Base-by-base conservation (phyloP, 2,888 invertebrate genomes). In the Oxyscelio sp. region DNA sequence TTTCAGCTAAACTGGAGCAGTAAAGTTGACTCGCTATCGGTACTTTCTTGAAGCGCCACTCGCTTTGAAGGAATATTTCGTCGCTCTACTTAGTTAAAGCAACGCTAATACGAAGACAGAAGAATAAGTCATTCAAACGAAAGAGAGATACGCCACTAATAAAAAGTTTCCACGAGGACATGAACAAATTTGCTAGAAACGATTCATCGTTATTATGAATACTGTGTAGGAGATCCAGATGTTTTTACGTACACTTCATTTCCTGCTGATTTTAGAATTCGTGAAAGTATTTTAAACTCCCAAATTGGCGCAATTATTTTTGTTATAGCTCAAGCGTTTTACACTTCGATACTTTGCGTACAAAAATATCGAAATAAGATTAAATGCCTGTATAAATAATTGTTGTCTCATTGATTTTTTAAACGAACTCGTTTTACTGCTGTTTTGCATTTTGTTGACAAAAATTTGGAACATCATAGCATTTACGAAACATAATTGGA, bases 1-100 rank as follows among this genome's bases (percentile, higher is more conserved):
- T 93, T 92, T 85, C 92, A 94, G 94, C 87, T 94, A 94, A 94
- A 91, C 89, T 87, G 91, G 92, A 93, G 92, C 90, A 88, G 91
- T 91, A 90, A 90, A 91, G 90, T 90, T 87, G 89, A 85, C 85
- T 87, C 87, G 89, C 90, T 89, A 90, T 90, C 87, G 87, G 68
- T 83, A 89, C 86, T 85, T 86, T 86, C 85, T 85, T 89, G 87
- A 87, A 87, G 56, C 75, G 75, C 70, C 65, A 80, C 45, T 85
- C 68, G 73, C 81, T 82, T 77, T 85, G 84, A 68, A 88, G 88
- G 90, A 91, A 90, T 92, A 91, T 93, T 93, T 92, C 92, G 92
- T 93, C 91, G 92, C 93, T 93, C 92, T 92, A 92, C 92, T 89
- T 88, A 89, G 90, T 90, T 92, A 93, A 93, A 92, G 92, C 92